Evolutionary conservation across 2,888 invertebrate genomes (phyloP).

Genomic region (Exephanes ischioxanthus): DNA sequence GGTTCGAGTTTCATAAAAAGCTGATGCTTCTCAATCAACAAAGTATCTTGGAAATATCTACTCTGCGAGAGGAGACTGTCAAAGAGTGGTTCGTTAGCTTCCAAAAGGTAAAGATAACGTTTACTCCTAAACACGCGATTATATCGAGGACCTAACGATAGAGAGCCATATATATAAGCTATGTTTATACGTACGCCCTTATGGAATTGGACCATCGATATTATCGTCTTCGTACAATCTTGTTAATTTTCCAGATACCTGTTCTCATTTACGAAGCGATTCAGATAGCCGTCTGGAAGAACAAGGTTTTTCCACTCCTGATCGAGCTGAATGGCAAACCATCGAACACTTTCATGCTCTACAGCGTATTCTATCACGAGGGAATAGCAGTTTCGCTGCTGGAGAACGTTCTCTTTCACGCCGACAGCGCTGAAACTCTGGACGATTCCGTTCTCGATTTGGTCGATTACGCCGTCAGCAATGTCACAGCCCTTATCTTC

Average conservation of each 20-base stretch:
- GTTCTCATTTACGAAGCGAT: slow-evolving; percentile 93
- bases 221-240: not conserved
- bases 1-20: slow-evolving; percentile 93
- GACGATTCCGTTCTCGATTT: slow-evolving; percentile 92
- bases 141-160: not conserved
- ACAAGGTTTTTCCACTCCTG: slow-evolving; percentile 92
- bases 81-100: slow-evolving; percentile 92
- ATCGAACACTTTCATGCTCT: slow-evolving; percentile 90
- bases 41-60: slow-evolving; percentile 92
- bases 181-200: too few relatives aligned
- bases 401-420: slow-evolving; percentile 93
- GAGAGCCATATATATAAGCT: too few relatives aligned
- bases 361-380: slow-evolving; percentile 94
- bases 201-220: not conserved
- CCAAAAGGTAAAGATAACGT: slow-evolving; percentile 88
- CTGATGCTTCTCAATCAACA: slow-evolving; percentile 95
- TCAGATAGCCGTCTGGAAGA: slow-evolving; percentile 93
- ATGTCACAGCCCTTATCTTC: slow-evolving; percentile 87
- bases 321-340: slow-evolving; percentile 89
- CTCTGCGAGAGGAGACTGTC: slow-evolving; percentile 92
- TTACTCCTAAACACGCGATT: slow-evolving; percentile 29
- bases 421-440: slow-evolving; percentile 91
- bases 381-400: slow-evolving; percentile 92
- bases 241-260: slow-evolving; percentile 86
- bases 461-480: slow-evolving; percentile 92